Base-by-base conservation (phyloP, 2,888 invertebrate species). In the Arenicola marina region DNA sequence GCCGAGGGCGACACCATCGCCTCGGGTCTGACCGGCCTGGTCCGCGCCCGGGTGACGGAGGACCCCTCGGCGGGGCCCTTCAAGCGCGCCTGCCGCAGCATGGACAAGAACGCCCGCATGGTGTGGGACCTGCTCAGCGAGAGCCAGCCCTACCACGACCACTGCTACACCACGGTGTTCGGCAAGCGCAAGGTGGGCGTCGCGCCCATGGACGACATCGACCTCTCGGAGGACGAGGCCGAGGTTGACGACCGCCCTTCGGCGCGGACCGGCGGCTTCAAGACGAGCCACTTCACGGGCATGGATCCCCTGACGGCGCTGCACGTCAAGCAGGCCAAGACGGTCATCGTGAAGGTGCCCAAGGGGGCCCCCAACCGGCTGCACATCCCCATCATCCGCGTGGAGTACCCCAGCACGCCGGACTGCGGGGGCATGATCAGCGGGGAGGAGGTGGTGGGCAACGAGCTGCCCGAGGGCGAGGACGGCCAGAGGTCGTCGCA, bases 131-230 rank as follows among this genome's bases (percentile, higher is more conserved):
- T 48, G 11, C 48, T 48, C 48, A 21, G 33, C 32, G 7, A 29
- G 4, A 31, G 53, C 24, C 53, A 53, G 53, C 53, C 53, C 7
- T 53, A 53, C 32, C 53, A 53, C 32, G 53, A 53, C 24, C 53
- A 53, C 24, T 31, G 33, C 32, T 53, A 53, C 53, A 53, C 53
- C 29, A 53, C 29, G 4, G 33, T 53, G 29, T 53, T 53, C 24
- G 53, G 53, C 11, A 31, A 31, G 32, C 7, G 33, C 7, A 53
- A 53, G 15, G 53, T 15, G 32, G 53, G 53, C 7, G 31, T 85
- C 81, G 87, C 87, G 1, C 74, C 87, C 58, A 82, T 83, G 56
- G 48, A 48, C 15, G 24, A n/a, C 18, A 24, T 7, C 15, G 7
- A n/a, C 7, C 26, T 48, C 18, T 11, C 11, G 24, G 7, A 7